Percentiles rank a stretch among this genome's conserved stretches.
Conservation (phyloP, 2,797 vertebrate species). For the Rachycentron canadum region DNA sequence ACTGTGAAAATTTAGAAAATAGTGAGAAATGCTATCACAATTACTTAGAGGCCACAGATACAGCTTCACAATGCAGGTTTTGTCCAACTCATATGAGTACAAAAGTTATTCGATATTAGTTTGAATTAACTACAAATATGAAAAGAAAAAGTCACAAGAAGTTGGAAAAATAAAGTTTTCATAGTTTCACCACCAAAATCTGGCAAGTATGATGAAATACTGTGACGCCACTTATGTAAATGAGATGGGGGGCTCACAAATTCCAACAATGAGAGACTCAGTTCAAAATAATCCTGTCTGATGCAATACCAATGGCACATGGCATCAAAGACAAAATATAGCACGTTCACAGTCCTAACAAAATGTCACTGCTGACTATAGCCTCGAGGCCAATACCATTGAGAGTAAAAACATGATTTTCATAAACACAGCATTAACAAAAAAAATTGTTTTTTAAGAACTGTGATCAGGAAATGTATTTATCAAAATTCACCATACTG, state of each 20-base stretch:
- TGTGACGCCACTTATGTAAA: background rate
- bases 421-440: too few relatives aligned
- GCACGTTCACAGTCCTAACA: background rate
- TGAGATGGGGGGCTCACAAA: background rate
- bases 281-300: background rate
- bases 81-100: too few relatives aligned
- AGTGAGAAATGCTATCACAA: too few relatives aligned
- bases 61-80: too few relatives aligned
- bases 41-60: too few relatives aligned
- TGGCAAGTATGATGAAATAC: background rate
- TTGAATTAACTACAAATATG: too few relatives aligned
- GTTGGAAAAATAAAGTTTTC: background rate
- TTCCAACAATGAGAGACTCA: background rate
- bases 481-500: too few relatives aligned
- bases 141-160: too few relatives aligned
- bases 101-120: too few relatives aligned
- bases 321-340: constrained; percentile 5
- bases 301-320: constrained; percentile 7
- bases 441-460: too few relatives aligned
- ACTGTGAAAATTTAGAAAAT: too few relatives aligned
- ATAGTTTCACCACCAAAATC: background rate
- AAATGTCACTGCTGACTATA: background rate
- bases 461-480: too few relatives aligned
- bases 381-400: background rate
- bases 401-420: background rate